A percentile compares a stretch with the other conserved stretches of the same genome.
Evolutionary conservation across 2,113 vertebrate species (phyloP).

Genomic region (Nycticryphes semicollaris): DNA sequence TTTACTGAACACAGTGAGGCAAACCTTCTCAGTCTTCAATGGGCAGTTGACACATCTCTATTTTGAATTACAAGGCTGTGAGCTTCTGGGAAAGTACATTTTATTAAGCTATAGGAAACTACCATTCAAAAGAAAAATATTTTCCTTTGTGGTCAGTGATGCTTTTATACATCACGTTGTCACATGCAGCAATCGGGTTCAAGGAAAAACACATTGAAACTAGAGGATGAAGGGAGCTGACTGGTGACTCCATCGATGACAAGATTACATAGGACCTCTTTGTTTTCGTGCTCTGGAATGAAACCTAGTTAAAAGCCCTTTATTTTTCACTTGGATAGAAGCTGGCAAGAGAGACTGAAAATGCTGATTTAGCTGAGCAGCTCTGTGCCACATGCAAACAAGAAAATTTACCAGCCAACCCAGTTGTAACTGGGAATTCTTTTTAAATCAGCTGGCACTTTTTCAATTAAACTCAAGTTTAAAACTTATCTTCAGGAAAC

Average conservation of each 20-base stretch:
- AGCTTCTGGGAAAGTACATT: neutral
- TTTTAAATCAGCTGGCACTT: neutral
- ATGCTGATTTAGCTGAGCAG: neutral
- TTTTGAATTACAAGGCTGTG: neutral
- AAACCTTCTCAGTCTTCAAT: neutral
- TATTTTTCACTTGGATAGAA: neutral
- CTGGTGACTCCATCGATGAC: accelerated
- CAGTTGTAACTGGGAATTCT: neutral
- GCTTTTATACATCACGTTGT: neutral
- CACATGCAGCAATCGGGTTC: neutral
- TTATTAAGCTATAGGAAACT: neutral
- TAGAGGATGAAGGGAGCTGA: neutral
- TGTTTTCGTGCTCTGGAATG: neutral
- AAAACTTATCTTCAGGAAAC: neutral
- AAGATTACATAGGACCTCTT: neutral
- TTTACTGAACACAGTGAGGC: neutral
- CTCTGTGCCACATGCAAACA: neutral
- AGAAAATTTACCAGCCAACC: neutral
- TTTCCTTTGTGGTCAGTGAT: neutral
- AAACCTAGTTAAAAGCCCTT: neutral
- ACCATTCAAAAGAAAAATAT: neutral
- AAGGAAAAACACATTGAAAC: neutral
- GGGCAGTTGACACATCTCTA: neutral
- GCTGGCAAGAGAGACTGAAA: neutral
- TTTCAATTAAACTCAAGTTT: neutral